Conservation (phyloP, 1,140 invertebrate species). For the Subanguina moxae region DNA sequence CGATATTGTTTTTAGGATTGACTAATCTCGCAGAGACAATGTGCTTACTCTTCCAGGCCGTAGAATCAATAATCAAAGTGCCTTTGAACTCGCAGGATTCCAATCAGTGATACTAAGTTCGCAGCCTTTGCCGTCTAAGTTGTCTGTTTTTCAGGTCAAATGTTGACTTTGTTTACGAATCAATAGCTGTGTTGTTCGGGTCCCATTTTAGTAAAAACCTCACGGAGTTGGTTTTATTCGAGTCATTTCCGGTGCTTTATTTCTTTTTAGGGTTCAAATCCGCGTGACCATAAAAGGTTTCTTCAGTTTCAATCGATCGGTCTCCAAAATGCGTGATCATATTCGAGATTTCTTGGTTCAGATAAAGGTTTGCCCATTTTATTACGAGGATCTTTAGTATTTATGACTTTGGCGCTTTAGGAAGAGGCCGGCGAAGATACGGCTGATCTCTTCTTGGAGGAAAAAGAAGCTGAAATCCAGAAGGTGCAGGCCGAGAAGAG, state of each 20-base stretch:
- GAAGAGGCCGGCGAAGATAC: constrained; percentile 96
- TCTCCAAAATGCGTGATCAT: constrained; percentile 94
- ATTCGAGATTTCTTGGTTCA: constrained; percentile 97
- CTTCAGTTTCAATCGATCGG: constrained; percentile 92
- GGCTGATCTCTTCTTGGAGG: constrained; percentile 90
- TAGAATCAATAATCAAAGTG: constrained; percentile 46
- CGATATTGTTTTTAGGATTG: constrained; percentile 65
- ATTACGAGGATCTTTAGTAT: background rate
- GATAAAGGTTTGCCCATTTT: constrained; percentile 76
- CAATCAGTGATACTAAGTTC: background rate
- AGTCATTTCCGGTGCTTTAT: constrained; percentile 7
- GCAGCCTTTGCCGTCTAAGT: too few relatives aligned
- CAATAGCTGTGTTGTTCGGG: constrained; percentile 37
- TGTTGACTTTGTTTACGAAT: constrained; percentile 49
- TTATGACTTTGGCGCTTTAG: constrained; percentile 65
- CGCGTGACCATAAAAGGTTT: constrained; percentile 96
- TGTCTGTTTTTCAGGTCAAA: constrained; percentile 30
- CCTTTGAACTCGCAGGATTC: constrained; percentile 35
- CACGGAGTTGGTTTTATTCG: constrained; percentile 69
- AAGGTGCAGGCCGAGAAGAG: constrained; percentile 88
- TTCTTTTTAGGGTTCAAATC: constrained; percentile 72
- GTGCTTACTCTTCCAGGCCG: constrained; percentile 60
- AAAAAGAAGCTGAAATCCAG: constrained; percentile 79
- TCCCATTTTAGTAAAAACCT: constrained; percentile 74
- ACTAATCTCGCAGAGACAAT: constrained; percentile 92